Evolutionary conservation across 2,113 vertebrate species (phyloP).

Genomic region (Pimephales promelas): DNA sequence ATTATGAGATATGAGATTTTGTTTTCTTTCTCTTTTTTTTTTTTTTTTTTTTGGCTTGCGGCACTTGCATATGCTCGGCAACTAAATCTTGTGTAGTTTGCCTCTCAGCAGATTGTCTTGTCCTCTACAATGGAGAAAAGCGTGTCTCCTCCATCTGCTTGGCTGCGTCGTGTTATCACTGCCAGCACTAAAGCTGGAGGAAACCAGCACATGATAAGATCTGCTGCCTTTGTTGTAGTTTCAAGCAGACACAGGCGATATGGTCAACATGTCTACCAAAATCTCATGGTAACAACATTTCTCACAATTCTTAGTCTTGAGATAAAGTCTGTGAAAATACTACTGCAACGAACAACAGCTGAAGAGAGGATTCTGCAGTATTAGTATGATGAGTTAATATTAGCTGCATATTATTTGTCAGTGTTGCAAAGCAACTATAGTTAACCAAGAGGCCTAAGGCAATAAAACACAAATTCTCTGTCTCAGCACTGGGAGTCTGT

Average conservation of each 20-base stretch:
- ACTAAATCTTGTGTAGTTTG: slow-evolving; percentile 48
- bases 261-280: neutral
- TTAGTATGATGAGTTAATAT: neutral
- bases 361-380: slow-evolving; percentile 5
- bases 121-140: slow-evolving; percentile 36
- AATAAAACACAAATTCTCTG: neutral
- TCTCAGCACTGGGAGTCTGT: neutral
- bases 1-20: too few relatives aligned
- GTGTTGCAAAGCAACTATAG: neutral
- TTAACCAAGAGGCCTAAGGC: neutral
- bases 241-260: slow-evolving; percentile 30
- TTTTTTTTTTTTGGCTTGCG: slow-evolving; percentile 30
- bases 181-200: slow-evolving; percentile 39
- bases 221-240: slow-evolving; percentile 19
- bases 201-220: slow-evolving; percentile 37
- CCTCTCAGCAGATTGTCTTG: slow-evolving; percentile 39
- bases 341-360: neutral
- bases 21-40: slow-evolving; percentile 7
- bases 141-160: slow-evolving; percentile 63
- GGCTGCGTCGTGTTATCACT: slow-evolving; percentile 48
- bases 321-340: slow-evolving; percentile 10
- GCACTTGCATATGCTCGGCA: slow-evolving; percentile 55
- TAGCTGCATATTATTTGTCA: neutral
- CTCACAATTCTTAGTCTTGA: slow-evolving; percentile 2
- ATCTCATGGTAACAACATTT: slow-evolving; percentile 1